These are phyloP conservation scores for Campylomormyrus tamandua DNA, from an alignment of 2,113 vertebrate species.

Conservation along the genomic window DNA sequence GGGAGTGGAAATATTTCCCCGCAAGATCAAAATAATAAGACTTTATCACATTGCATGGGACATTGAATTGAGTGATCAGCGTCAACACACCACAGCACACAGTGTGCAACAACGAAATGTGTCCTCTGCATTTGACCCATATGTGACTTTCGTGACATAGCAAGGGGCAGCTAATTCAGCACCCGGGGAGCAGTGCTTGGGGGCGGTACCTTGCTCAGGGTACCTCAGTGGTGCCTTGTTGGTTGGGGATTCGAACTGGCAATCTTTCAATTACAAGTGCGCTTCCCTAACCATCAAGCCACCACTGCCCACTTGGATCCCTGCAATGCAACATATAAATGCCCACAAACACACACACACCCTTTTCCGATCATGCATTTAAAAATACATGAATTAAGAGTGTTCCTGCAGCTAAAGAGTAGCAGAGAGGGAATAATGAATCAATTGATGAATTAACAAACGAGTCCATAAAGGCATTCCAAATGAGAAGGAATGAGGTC, in stretches of 20 bases:
- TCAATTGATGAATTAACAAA: not conserved
- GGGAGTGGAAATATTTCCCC: not conserved
- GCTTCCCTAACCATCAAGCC: too few relatives aligned
- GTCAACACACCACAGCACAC: too few relatives aligned
- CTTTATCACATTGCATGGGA: not conserved
- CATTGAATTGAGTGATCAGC: not conserved
- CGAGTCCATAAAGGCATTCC: not conserved
- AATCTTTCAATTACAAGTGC: too few relatives aligned
- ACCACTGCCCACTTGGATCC: not conserved
- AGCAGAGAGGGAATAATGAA: not conserved
- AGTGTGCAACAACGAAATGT: too few relatives aligned
- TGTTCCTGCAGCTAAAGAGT: not conserved
- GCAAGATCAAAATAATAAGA: not conserved
- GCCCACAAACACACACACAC: not conserved
- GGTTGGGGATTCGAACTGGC: too few relatives aligned
- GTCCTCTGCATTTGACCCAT: too few relatives aligned
- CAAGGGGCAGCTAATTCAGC: too few relatives aligned
- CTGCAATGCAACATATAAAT: not conserved
- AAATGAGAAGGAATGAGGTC: not conserved
- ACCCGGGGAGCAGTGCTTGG: too few relatives aligned
- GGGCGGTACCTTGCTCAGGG: too few relatives aligned
- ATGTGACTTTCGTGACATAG: too few relatives aligned
- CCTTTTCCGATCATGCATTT: not conserved
- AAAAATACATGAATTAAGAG: not conserved
- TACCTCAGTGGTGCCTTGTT: too few relatives aligned